Evolutionary conservation across 1,140 invertebrate species (phyloP).

Genomic region (Glomeris maerens): DNA sequence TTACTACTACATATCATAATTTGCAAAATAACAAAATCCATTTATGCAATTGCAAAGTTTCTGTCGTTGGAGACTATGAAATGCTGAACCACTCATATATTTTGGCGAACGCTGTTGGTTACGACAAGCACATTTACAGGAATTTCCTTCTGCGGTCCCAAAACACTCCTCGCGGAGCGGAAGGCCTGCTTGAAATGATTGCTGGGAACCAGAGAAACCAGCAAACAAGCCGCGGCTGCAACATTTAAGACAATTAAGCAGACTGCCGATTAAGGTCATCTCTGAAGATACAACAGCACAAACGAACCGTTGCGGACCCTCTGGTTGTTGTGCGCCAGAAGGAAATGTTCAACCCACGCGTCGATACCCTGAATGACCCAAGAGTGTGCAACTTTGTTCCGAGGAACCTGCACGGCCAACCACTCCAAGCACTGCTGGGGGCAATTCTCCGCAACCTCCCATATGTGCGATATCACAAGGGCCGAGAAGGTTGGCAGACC

Average conservation of each 20-base stretch:
- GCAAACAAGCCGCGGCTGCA: constrained; percentile 62
- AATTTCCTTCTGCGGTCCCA: constrained; percentile 32
- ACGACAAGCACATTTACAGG: constrained; percentile 23
- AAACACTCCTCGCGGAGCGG: constrained; percentile 40
- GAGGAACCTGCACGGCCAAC: constrained; percentile 60
- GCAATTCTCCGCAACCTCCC: constrained; percentile 74
- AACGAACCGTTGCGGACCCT: constrained; percentile 59
- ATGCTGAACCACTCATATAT: no score
- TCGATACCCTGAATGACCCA: constrained; percentile 77
- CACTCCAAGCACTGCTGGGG: constrained; percentile 82
- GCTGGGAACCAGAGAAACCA: constrained; percentile 76
- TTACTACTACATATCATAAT: no score
- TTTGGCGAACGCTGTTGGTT: no score
- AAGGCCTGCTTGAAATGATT: constrained; percentile 75
- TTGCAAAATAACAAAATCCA: no score
- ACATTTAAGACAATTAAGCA: constrained; percentile 10
- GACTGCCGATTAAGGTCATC: background rate
- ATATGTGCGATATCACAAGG: constrained; percentile 66
- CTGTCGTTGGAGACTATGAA: no score
- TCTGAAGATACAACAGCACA: background rate
- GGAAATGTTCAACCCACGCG: constrained; percentile 74
- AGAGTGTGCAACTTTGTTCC: constrained; percentile 73
- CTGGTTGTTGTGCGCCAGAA: constrained; percentile 69
- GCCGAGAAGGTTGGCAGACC: constrained; percentile 79
- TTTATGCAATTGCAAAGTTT: no score